These are phyloP conservation scores for Benitochromis conjunctus DNA, from an alignment of 2,113 vertebrate species.

Conservation along the genomic window DNA sequence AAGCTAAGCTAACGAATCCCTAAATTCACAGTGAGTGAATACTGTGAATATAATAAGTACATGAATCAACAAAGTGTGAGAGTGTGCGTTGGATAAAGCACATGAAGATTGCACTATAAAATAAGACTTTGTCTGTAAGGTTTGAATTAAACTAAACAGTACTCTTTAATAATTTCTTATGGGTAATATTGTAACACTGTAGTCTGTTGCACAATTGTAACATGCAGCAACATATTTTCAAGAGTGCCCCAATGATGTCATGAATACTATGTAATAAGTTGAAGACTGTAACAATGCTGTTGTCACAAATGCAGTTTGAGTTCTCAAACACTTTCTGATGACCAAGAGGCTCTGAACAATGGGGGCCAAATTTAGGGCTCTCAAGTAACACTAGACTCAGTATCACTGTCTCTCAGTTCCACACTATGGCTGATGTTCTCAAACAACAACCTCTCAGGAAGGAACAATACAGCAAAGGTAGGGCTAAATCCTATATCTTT, in stretches of 20 bases:
- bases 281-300: background rate
- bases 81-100: too few species aligned
- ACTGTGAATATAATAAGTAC: too few species aligned
- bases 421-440: conserved; percentile 11
- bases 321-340: background rate
- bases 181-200: background rate
- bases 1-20: too few species aligned
- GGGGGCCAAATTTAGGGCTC: background rate
- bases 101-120: too few species aligned
- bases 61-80: too few species aligned
- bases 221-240: rapidly evolving
- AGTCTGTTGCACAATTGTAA: background rate
- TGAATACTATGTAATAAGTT: background rate
- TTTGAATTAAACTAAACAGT: too few species aligned
- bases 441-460: conserved; percentile 6
- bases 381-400: conserved; percentile 36
- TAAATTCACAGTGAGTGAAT: too few species aligned
- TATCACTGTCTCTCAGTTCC: conserved; percentile 10
- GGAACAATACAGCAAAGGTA: conserved; percentile 28
- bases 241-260: background rate
- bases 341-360: background rate
- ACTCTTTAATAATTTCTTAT: too few species aligned
- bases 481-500: background rate
- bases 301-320: rapidly evolving
- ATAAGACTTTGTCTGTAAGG: too few species aligned